Base-by-base conservation (phyloP, 1,140 invertebrate genomes). In the Antheraea mylitta region DNA sequence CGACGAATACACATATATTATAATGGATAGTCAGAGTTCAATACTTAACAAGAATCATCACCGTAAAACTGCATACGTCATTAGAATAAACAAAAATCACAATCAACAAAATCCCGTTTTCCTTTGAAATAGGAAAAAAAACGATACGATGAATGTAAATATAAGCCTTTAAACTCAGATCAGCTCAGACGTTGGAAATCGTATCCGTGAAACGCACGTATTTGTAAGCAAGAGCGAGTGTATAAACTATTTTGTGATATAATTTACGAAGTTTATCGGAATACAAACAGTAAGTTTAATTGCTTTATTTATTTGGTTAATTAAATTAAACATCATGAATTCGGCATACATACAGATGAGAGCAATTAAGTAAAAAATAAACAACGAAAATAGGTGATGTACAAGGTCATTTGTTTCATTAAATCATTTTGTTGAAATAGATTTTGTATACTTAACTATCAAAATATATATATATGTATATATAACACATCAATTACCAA, bases 211-310 rank as follows among this genome's bases (percentile, higher is more conserved):
- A 45, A 45, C 38, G 16, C 37, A 65, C 45, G 64, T 53, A 19
- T 48, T 36, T 37, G 18, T 45, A n/a, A 72, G 0, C 22, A 30
- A 30, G 22, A 80, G 79, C 18, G 58, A 88, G 0, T 53, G 16
- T 53, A 30, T 53, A 53, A 53, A 48, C 13, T 10, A 48, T 48
- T 16, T 16, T 53, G 45, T 53, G 45, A 11, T 53, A 61, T 61
- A 61, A 61, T 30, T 9, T 22, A 10, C 13, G 4, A 30, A 63
- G 30, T n/a, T 37, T 13, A 13, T 37, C 30, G 11, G 61, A 13
- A 36, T 37, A 37, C 3, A 37, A 37, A 63, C 19, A 37, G 61
- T 63, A 36, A 63, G 61, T 30, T 13, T 13, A 10, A 8, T 13
- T 16, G n/a, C 19, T 63, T 37, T 63, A 63, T 37, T n/a, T 63